A percentile compares a stretch with the other conserved stretches of the same genome.
phyloP scores from a whole-genome alignment of 2,113 vertebrate genomes.

The Eulacestoma nigropectus region DNA sequence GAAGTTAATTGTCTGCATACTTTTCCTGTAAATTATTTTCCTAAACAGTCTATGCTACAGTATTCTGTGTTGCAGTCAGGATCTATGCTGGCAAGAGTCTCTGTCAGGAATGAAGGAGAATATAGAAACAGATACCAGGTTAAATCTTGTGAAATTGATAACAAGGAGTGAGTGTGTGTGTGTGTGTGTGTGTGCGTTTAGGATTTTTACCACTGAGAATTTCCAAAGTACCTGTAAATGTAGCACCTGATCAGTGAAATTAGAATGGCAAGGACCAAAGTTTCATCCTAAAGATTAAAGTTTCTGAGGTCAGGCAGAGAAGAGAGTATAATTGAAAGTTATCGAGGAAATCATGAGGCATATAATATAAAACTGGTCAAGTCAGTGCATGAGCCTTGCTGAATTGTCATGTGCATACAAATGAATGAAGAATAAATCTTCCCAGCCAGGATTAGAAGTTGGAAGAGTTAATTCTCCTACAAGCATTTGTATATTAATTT shows the following conservation, averaged over 20 bases:
- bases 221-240: neutral
- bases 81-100: neutral
- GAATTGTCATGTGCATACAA: conserved; percentile 19
- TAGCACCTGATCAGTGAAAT: neutral
- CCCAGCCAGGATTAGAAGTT: neutral
- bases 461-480: neutral
- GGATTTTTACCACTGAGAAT: neutral
- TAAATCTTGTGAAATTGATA: neutral
- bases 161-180: neutral
- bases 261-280: neutral
- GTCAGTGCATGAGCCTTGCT: neutral
- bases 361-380: conserved; percentile 29
- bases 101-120: neutral
- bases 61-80: neutral
- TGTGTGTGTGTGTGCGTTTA: neutral
- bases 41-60: neutral
- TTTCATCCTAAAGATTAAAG: neutral
- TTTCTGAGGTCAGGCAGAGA: conserved; percentile 30
- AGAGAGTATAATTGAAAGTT: conserved; percentile 18
- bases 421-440: conserved; percentile 33
- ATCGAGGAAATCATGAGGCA: conserved; percentile 37
- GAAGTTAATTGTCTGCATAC: conserved; percentile 14
- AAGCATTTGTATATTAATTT: neutral
- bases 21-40: conserved; percentile 17
- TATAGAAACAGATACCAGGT: neutral